phyloP scores from a whole-genome alignment of 2,797 vertebrate species.

The Sebastes glaucus region DNA sequence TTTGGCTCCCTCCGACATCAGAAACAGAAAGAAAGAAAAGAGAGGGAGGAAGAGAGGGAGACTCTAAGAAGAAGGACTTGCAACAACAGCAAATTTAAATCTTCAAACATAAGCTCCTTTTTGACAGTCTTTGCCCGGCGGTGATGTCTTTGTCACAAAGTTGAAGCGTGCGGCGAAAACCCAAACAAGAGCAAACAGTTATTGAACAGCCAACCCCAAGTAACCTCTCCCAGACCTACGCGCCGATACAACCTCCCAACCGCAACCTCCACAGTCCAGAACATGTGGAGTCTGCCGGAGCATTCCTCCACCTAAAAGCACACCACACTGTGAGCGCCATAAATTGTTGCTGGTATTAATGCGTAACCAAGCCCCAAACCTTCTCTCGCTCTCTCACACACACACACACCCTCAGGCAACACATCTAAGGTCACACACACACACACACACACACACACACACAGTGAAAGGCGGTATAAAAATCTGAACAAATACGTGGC shows the following conservation, averaged over 20 bases:
- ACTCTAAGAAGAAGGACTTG: background rate
- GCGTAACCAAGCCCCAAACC: slow-evolving; percentile 23
- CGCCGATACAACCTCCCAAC: slow-evolving; percentile 36
- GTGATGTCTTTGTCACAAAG: slow-evolving; percentile 45
- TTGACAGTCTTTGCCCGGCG: background rate
- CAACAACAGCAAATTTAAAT: slow-evolving; percentile 38
- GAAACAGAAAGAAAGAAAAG: slow-evolving; percentile 5
- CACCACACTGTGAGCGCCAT: slow-evolving; percentile 35
- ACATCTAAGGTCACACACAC: slow-evolving; percentile 9
- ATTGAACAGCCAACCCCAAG: slow-evolving; percentile 21
- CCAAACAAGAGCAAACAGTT: slow-evolving; percentile 45
- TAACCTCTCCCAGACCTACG: slow-evolving; percentile 36
- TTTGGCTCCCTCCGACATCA: slow-evolving; percentile 34
- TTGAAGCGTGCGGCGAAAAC: slow-evolving; percentile 31
- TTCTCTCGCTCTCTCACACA: slow-evolving; percentile 3
- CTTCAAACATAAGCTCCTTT: slow-evolving; percentile 45
- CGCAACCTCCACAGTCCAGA: slow-evolving; percentile 44
- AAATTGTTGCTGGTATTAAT: slow-evolving; percentile 51
- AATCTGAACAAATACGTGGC: slow-evolving; percentile 58
- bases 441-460: background rate
- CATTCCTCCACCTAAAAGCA: slow-evolving; percentile 54
- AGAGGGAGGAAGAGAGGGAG: slow-evolving; percentile 4
- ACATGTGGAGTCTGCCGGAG: slow-evolving; percentile 48
- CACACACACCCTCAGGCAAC: slow-evolving; percentile 9
- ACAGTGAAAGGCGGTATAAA: slow-evolving; percentile 31